Percentiles rank a stretch among this genome's conserved stretches.
phyloP scores from a whole-genome alignment of 1,140 invertebrate genomes.

The Apocrypta bakeri region DNA sequence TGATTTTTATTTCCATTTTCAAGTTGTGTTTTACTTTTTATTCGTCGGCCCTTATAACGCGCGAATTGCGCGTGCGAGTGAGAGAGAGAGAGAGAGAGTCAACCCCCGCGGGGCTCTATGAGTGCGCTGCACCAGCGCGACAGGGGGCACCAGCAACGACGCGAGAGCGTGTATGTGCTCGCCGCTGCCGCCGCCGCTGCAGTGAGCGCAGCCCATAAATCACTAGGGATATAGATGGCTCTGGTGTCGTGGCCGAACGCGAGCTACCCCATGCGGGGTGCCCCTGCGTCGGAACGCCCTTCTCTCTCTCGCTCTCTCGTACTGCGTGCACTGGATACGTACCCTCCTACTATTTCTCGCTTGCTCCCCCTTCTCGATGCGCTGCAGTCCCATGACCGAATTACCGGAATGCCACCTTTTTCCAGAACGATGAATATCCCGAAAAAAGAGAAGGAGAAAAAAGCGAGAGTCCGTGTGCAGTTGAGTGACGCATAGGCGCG shows the following conservation, averaged over 20 bases:
- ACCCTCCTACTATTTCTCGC: conserved; percentile 5
- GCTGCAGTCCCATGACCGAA: conserved; percentile 65
- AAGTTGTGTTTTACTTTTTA: neutral
- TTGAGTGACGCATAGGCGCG: neutral
- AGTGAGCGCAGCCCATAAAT: conserved; percentile 69
- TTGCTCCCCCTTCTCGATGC: conserved; percentile 32
- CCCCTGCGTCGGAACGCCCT: conserved; percentile 67
- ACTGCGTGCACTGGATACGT: conserved; percentile 1
- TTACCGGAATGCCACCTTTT: conserved; percentile 70
- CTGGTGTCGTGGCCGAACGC: conserved; percentile 73
- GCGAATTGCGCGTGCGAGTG: conserved; percentile 72
- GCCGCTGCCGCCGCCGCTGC: conserved; percentile 67
- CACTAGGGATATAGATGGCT: conserved; percentile 74
- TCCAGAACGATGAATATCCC: conserved; percentile 35
- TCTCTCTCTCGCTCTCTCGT: conserved; percentile 53
- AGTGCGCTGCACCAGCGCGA: conserved; percentile 65
- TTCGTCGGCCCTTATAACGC: conserved; percentile 44
- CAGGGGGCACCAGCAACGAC: conserved; percentile 68
- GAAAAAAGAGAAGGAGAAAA: conserved; percentile 39
- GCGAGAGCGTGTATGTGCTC: conserved; percentile 24
- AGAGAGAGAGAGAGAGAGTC: conserved; percentile 42
- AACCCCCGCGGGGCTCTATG: conserved; percentile 70
- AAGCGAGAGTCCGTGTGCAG: conserved; percentile 30
- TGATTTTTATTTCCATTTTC: conserved; percentile 6
- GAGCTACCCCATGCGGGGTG: conserved; percentile 73